Conservation (phyloP, 2,113 vertebrate genomes). For the Rhinoderma darwinii region DNA sequence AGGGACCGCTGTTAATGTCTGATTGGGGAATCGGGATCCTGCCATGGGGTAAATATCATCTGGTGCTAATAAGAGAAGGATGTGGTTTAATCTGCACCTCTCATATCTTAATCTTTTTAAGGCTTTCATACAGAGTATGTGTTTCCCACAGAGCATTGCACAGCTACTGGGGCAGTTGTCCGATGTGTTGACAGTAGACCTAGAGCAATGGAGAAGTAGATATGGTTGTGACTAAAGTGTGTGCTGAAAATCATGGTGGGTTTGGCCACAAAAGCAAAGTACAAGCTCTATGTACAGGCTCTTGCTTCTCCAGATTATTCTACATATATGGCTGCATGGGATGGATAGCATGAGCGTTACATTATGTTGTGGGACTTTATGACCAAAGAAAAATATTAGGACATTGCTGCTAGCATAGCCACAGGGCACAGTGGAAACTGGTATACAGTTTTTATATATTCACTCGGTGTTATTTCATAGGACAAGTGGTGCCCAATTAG, state of each 20-base stretch:
- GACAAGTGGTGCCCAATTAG: not conserved
- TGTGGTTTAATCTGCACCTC: constrained; percentile 51
- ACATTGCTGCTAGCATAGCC: constrained; percentile 54
- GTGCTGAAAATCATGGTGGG: not conserved
- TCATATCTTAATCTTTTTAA: constrained; percentile 60
- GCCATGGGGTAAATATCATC: constrained; percentile 60
- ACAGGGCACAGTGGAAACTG: constrained; percentile 34
- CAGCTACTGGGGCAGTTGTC: constrained; percentile 51
- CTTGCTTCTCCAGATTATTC: constrained; percentile 27
- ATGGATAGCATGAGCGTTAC: constrained; percentile 35
- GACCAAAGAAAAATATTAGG: constrained; percentile 57
- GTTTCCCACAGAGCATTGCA: constrained; percentile 56
- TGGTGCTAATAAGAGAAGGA: constrained; percentile 58
- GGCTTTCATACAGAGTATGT: constrained; percentile 57
- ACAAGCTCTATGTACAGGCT: constrained; percentile 7
- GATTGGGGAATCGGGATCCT: constrained; percentile 48
- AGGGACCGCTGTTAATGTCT: constrained; percentile 50
- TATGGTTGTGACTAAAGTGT: not conserved
- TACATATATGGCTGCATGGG: constrained; percentile 32
- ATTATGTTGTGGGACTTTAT: constrained; percentile 53
- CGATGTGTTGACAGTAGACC: constrained; percentile 24
- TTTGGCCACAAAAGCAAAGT: constrained; percentile 22
- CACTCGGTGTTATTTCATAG: not conserved
- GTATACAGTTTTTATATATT: not conserved
- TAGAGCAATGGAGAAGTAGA: not conserved